A percentile compares a stretch with the other conserved stretches of the same genome.
Conservation (phyloP, 2,797 vertebrate genomes). For the Centropyge bicolor region DNA sequence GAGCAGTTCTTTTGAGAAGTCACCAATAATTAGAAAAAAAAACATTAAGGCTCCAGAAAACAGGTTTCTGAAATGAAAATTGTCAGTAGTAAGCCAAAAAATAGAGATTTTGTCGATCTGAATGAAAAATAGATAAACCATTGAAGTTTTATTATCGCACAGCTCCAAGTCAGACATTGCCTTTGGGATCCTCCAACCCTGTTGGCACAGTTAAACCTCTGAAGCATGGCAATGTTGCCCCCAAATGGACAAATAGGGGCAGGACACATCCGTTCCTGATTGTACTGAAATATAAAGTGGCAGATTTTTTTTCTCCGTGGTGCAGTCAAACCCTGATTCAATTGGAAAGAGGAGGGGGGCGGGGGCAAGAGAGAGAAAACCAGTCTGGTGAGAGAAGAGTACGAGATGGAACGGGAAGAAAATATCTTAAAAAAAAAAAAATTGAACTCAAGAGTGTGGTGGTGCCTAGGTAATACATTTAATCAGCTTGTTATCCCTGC, state of each 20-base stretch:
- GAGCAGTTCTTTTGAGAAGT: constrained; percentile 82
- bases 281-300: constrained; percentile 86
- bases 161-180: constrained; percentile 82
- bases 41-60: constrained; percentile 85
- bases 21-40: constrained; percentile 79
- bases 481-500: constrained; percentile 90
- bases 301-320: constrained; percentile 78
- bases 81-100: constrained; percentile 87
- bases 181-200: constrained; percentile 82
- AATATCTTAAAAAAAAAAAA: constrained; percentile 49
- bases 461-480: constrained; percentile 86
- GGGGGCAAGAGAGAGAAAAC: constrained; percentile 76
- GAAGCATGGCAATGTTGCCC: constrained; percentile 83
- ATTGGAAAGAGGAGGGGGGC: constrained; percentile 81
- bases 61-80: constrained; percentile 82
- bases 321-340: constrained; percentile 85
- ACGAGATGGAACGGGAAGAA: constrained; percentile 71
- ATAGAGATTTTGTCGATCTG: constrained; percentile 84
- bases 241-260: constrained; percentile 81
- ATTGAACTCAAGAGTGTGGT: constrained; percentile 64
- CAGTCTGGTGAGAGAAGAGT: constrained; percentile 83
- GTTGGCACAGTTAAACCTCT: constrained; percentile 84
- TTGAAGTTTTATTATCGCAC: constrained; percentile 80
- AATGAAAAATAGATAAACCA: constrained; percentile 86
- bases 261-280: constrained; percentile 83